These are phyloP conservation scores for Acutogordius australiensis DNA, from an alignment of 2,888 invertebrate genomes.

Conservation along the genomic window DNA sequence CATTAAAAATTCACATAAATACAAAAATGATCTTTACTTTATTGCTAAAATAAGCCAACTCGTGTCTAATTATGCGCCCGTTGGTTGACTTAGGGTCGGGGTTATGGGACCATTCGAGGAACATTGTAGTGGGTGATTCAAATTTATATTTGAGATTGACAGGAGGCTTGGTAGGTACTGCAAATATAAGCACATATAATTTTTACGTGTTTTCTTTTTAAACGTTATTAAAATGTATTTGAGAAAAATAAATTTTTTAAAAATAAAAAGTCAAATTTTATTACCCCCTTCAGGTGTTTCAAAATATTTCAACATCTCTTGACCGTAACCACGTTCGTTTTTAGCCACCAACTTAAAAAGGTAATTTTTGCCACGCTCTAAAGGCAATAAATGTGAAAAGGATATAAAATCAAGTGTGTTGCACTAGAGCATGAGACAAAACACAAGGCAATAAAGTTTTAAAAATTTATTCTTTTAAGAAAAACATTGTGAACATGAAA, in stretches of 20 bases:
- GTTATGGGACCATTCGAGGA: slow-evolving; percentile 48
- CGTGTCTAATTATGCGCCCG: not conserved
- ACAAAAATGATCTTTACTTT: not conserved
- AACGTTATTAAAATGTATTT: too few relatives aligned
- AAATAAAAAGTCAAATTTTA: not conserved
- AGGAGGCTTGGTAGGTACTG: slow-evolving; percentile 25
- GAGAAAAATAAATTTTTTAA: too few relatives aligned
- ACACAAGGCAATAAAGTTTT: not conserved
- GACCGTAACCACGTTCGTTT: slow-evolving; percentile 73
- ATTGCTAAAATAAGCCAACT: not conserved
- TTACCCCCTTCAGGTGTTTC: slow-evolving; percentile 64
- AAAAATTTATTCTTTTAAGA: not conserved
- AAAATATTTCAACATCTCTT: slow-evolving; percentile 63
- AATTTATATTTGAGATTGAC: slow-evolving; percentile 32
- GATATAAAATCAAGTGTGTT: too few relatives aligned
- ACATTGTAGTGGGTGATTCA: slow-evolving; percentile 67
- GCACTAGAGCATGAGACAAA: too few relatives aligned
- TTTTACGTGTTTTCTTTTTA: too few relatives aligned
- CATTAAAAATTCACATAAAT: too few relatives aligned
- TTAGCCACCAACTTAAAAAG: slow-evolving; percentile 82
- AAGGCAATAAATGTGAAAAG: too few relatives aligned
- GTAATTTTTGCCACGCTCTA: slow-evolving; percentile 70
- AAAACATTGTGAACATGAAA: slow-evolving; percentile 14
- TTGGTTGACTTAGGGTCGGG: slow-evolving; percentile 15
- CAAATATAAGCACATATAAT: too few relatives aligned